A percentile compares a stretch with the other conserved stretches of the same genome.
These are phyloP conservation scores for Heliocidaris erythrogramma DNA, from an alignment of 35 echinoderm and acorn worm species.

Conservation along the genomic window DNA sequence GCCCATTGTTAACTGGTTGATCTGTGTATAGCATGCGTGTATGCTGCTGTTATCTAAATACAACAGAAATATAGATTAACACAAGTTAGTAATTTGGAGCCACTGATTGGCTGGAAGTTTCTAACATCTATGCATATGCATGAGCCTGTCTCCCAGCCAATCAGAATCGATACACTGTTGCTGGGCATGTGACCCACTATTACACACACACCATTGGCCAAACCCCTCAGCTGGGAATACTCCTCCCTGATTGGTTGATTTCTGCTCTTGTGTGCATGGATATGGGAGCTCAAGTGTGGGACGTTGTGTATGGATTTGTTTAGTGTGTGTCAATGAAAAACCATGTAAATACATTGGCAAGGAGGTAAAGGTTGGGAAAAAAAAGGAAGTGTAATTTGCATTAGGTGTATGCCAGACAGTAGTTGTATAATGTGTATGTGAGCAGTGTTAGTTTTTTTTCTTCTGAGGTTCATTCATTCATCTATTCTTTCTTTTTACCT, in stretches of 20 bases:
- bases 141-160: background rate
- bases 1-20: background rate
- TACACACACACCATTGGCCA: background rate
- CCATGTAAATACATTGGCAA: background rate
- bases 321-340: background rate
- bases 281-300: no score
- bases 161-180: background rate
- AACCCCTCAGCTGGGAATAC: background rate
- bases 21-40: background rate
- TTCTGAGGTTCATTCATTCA: no score
- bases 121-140: background rate
- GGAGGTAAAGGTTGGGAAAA: background rate
- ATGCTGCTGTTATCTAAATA: background rate
- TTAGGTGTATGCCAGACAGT: background rate
- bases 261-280: background rate
- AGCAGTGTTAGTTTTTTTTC: no score
- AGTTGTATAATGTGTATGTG: no score
- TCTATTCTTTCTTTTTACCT: no score
- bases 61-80: background rate
- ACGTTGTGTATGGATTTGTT: background rate
- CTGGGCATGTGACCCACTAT: background rate
- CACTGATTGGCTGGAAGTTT: background rate
- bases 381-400: background rate
- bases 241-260: background rate
- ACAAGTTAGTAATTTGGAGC: background rate